Percentiles rank a stretch among this genome's conserved stretches.
These are phyloP conservation scores for Plectus sambesii DNA, from an alignment of 1,140 invertebrate species.

Conservation along the genomic window DNA sequence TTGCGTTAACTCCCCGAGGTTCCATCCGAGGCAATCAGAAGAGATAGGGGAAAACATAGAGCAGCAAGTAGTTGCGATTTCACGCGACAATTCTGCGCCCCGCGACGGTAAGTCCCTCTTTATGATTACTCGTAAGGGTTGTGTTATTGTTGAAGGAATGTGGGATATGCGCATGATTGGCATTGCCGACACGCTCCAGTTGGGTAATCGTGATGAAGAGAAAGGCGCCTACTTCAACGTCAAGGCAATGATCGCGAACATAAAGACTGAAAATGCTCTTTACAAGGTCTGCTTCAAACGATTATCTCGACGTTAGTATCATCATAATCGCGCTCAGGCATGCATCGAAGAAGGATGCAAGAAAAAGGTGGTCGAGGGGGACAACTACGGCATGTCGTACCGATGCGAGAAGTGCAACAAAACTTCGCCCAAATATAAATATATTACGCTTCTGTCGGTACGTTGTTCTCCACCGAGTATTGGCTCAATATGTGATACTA, in stretches of 20 bases:
- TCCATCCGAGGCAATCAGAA: too few relatives aligned
- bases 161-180: slow-evolving; percentile 37
- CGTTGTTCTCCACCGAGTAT: slow-evolving; percentile 46
- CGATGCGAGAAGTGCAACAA: slow-evolving; percentile 85
- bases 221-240: slow-evolving; percentile 26
- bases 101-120: too few relatives aligned
- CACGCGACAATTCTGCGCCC: too few relatives aligned
- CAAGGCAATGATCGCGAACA: slow-evolving; percentile 24
- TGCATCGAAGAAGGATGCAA: slow-evolving; percentile 29
- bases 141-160: too few relatives aligned
- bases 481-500: too few relatives aligned
- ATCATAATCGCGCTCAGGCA: slow-evolving; percentile 19
- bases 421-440: slow-evolving; percentile 71
- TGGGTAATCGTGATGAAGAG: slow-evolving; percentile 22
- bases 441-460: slow-evolving; percentile 67
- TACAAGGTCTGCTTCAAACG: slow-evolving; percentile 26
- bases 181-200: slow-evolving; percentile 14
- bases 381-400: slow-evolving; percentile 72
- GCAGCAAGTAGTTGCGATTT: slow-evolving; percentile 28
- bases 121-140: too few relatives aligned
- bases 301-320: too few relatives aligned
- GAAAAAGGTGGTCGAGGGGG: slow-evolving; percentile 49
- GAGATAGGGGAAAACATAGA: too few relatives aligned
- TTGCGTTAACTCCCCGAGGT: too few relatives aligned
- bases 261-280: slow-evolving; percentile 31